phyloP scores from a whole-genome alignment of 1,140 invertebrate species.

The Drosophila eugracilis region DNA sequence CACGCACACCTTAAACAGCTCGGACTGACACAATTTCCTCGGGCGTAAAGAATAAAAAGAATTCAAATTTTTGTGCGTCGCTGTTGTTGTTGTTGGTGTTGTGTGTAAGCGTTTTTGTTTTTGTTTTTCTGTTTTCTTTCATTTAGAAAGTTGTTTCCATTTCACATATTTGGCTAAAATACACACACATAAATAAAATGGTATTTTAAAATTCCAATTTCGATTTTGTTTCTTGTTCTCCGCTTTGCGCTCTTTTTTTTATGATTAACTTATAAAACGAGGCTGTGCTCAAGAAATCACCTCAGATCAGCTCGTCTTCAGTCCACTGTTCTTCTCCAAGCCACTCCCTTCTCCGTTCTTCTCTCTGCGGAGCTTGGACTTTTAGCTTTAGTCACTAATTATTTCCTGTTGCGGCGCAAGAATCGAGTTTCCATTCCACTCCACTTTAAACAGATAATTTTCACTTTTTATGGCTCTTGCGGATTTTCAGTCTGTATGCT shows the following conservation, averaged over 20 bases:
- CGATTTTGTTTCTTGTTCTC: conserved; percentile 60
- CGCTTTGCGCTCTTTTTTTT: conserved; percentile 38
- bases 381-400: conserved; percentile 14
- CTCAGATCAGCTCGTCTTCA: conserved; percentile 36
- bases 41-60: conserved; percentile 80
- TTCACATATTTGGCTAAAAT: conserved; percentile 81
- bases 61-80: conserved; percentile 78
- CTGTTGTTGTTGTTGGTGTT: conserved; percentile 41
- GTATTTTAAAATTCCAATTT: conserved; percentile 74
- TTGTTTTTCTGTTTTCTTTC: conserved; percentile 48
- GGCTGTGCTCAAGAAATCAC: conserved; percentile 66
- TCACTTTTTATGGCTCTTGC: conserved; percentile 66
- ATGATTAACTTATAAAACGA: conserved; percentile 72
- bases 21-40: conserved; percentile 77
- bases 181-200: conserved; percentile 41
- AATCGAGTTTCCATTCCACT: conserved; percentile 49
- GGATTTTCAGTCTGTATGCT: conserved; percentile 43
- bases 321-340: conserved; percentile 23
- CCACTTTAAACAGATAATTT: conserved; percentile 62
- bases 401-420: conserved; percentile 53
- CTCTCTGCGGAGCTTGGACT: background rate
- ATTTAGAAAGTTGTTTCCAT: conserved; percentile 82
- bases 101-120: conserved; percentile 8
- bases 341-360: conserved; percentile 13
- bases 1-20: conserved; percentile 56